Conservation (phyloP, 2,888 invertebrate species). For the Apodemia duryi region DNA sequence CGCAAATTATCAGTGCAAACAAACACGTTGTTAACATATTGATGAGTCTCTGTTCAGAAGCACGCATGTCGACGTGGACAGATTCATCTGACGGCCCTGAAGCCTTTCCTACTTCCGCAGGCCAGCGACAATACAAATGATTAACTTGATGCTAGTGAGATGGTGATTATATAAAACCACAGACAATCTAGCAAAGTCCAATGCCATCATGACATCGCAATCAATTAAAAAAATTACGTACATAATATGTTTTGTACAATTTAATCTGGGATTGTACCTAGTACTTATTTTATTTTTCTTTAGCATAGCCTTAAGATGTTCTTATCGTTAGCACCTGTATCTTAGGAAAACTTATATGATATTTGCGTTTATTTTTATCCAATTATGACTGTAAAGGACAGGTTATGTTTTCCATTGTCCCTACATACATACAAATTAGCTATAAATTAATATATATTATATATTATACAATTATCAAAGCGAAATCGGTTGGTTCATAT, state of each 20-base stretch:
- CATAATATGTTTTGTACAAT: slow-evolving; percentile 17
- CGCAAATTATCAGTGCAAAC: too few species aligned
- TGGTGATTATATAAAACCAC: slow-evolving; percentile 17
- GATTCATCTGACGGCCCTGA: slow-evolving; percentile 46
- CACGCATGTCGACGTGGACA: slow-evolving; percentile 34
- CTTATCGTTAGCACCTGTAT: too few species aligned
- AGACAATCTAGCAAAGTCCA: slow-evolving; percentile 26
- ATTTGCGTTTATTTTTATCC: too few species aligned
- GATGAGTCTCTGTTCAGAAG: slow-evolving; percentile 26
- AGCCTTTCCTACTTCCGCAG: slow-evolving; percentile 67
- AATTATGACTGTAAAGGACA: too few species aligned
- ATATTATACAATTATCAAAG: too few species aligned
- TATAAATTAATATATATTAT: too few species aligned
- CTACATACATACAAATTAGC: too few species aligned
- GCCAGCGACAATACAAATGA: slow-evolving; percentile 60
- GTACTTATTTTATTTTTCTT: background rate
- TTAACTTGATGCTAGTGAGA: slow-evolving; percentile 31
- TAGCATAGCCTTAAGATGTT: background rate
- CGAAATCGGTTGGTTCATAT: too few species aligned
- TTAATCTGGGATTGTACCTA: slow-evolving; percentile 13
- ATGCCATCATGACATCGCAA: slow-evolving; percentile 22
- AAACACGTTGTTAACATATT: slow-evolving; percentile 26
- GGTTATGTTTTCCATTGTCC: too few species aligned
- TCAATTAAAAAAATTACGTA: slow-evolving; percentile 23
- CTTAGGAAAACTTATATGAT: too few species aligned